Evolutionary conservation across 2,888 invertebrate species (phyloP).

Genomic region (Mythimna vitellina): DNA sequence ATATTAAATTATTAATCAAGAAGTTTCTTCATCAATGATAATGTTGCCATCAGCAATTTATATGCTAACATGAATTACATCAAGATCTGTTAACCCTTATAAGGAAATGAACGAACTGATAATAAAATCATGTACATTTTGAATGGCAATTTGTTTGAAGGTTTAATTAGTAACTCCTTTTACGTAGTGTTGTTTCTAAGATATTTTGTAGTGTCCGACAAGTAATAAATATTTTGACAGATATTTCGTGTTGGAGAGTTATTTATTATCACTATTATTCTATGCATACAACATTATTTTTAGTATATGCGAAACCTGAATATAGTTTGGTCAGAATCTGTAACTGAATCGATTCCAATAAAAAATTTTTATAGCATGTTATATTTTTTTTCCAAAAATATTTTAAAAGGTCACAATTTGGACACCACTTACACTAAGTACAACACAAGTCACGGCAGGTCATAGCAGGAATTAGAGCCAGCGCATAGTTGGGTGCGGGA

Average conservation of each 20-base stretch:
- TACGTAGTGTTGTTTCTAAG: constrained; percentile 2
- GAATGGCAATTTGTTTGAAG: constrained; percentile 33
- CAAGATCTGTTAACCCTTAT: constrained; percentile 6
- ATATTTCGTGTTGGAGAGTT: neutral
- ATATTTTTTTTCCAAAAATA: no score
- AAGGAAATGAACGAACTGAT: constrained; percentile 19
- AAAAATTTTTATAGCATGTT: no score
- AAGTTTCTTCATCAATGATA: constrained; percentile 26
- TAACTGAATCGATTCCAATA: no score
- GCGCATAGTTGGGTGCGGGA: no score
- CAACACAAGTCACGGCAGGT: no score
- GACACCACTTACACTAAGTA: no score
- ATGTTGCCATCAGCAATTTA: constrained; percentile 4
- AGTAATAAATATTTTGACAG: constrained; percentile 36
- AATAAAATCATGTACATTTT: constrained; percentile 50
- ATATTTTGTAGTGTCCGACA: constrained; percentile 14
- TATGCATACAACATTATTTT: no score
- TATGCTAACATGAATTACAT: constrained; percentile 29
- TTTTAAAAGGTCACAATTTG: no score
- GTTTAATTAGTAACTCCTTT: constrained; percentile 40
- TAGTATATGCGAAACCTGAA: no score
- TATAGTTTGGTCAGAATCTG: no score
- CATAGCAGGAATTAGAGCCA: no score
- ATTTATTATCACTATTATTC: neutral
- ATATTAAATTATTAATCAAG: neutral